Conservation (phyloP, 2,113 vertebrate species). For the Amphiprion percula region DNA sequence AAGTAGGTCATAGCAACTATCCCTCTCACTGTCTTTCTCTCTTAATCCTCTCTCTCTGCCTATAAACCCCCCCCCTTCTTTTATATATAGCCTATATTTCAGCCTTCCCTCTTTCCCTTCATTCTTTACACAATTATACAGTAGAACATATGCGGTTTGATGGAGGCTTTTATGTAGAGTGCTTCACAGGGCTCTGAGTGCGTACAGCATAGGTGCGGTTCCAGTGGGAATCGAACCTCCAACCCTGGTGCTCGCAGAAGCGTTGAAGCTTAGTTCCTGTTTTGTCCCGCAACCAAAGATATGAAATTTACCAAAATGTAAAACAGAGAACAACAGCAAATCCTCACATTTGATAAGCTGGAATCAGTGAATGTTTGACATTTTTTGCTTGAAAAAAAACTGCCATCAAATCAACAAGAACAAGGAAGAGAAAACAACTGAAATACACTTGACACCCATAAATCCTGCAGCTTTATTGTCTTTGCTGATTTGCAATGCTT, state of each 20-base stretch:
- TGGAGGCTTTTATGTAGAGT: constrained; percentile 45
- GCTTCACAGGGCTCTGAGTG: neutral
- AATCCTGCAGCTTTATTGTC: neutral
- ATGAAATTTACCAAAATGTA: too few relatives aligned
- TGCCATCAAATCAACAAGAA: too few relatives aligned
- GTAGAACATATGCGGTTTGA: neutral
- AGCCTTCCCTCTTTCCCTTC: neutral
- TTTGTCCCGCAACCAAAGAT: neutral
- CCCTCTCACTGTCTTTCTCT: constrained; percentile 39
- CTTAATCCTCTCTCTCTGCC: constrained; percentile 44
- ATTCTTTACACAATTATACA: constrained; percentile 28
- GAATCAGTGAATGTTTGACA: too few relatives aligned
- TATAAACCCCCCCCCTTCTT: constrained; percentile 14
- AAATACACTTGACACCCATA: too few relatives aligned
- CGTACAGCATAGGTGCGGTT: neutral
- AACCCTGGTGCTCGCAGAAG: neutral
- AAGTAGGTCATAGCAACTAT: constrained; percentile 76
- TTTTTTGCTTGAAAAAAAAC: too few relatives aligned
- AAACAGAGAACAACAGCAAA: too few relatives aligned
- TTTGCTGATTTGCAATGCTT: constrained; percentile 3
- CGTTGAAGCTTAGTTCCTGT: neutral
- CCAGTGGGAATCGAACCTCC: constrained; percentile 32
- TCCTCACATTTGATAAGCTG: too few relatives aligned
- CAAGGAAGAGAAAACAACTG: too few relatives aligned
- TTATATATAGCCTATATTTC: constrained; percentile 41